These are phyloP conservation scores for Carapus acus DNA, from an alignment of 2,797 vertebrate species.

Conservation along the genomic window DNA sequence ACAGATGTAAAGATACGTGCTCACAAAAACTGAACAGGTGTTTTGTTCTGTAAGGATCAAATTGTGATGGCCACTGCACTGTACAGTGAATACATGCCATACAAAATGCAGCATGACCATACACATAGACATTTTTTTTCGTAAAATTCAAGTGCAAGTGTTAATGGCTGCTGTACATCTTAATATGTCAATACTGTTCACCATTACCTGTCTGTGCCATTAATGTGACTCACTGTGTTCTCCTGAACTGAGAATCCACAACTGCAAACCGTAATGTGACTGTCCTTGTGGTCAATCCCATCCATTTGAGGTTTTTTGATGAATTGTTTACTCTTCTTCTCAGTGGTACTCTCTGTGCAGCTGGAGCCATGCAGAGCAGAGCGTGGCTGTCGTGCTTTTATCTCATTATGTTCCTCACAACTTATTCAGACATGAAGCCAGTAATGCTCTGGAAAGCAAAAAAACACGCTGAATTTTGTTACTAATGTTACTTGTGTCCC, in stretches of 20 bases:
- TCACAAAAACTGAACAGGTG: conserved; percentile 55
- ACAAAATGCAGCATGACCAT: conserved; percentile 57
- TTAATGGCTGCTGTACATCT: conserved; percentile 48
- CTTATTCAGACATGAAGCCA: conserved; percentile 32
- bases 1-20: too few species aligned
- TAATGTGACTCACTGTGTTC: conserved; percentile 50
- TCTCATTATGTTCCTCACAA: conserved; percentile 25
- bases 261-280: conserved; percentile 26
- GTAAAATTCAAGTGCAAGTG: conserved; percentile 56
- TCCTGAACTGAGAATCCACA: conserved; percentile 15
- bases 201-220: conserved; percentile 60
- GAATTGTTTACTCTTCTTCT: conserved; percentile 31
- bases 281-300: conserved; percentile 16
- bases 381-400: conserved; percentile 24
- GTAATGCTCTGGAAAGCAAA: conserved; percentile 13
- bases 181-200: conserved; percentile 43
- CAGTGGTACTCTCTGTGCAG: conserved; percentile 34
- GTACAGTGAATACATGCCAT: conserved; percentile 61
- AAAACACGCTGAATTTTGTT: conserved; percentile 49
- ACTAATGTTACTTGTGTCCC: conserved; percentile 44
- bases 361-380: conserved; percentile 46
- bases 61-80: conserved; percentile 52
- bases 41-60: conserved; percentile 63
- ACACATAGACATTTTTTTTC: too few species aligned
- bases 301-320: conserved; percentile 38